phyloP scores from a whole-genome alignment of 2,888 invertebrate species.

The Oligia fasciuncula region DNA sequence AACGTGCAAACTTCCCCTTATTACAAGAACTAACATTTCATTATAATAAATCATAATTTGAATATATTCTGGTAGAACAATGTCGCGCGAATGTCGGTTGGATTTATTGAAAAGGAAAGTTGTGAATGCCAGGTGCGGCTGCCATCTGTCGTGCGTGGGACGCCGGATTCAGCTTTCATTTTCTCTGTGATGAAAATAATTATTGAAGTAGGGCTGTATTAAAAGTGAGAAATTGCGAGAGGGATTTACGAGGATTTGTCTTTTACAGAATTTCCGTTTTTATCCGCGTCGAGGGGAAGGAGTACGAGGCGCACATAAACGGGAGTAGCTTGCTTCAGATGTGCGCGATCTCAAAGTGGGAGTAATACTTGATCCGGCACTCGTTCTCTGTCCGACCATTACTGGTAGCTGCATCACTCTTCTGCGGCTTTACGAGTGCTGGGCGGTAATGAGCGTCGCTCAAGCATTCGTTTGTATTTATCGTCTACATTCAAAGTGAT shows the following conservation, averaged over 20 bases:
- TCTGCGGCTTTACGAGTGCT: conserved; percentile 68
- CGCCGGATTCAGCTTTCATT: conserved; percentile 72
- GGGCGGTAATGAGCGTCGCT: conserved; percentile 69
- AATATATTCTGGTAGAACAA: conserved; percentile 66
- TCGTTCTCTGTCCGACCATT: conserved; percentile 67
- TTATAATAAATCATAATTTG: conserved; percentile 69
- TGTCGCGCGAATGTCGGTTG: conserved; percentile 66
- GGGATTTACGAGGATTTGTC: conserved; percentile 64
- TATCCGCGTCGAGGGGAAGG: conserved; percentile 35
- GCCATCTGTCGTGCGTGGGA: conserved; percentile 74
- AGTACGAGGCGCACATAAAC: conserved; percentile 59
- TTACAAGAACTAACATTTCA: conserved; percentile 61
- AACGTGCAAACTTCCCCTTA: conserved; percentile 56
- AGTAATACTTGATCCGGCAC: conserved; percentile 71
- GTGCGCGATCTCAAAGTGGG: conserved; percentile 67
- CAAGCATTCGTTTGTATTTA: conserved; percentile 66
- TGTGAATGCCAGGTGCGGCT: conserved; percentile 76
- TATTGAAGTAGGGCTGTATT: conserved; percentile 70
- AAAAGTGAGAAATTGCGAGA: conserved; percentile 64
- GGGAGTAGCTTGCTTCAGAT: conserved; percentile 61
- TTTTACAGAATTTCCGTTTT: conserved; percentile 65
- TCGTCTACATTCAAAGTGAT: conserved; percentile 64
- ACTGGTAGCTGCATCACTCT: conserved; percentile 66
- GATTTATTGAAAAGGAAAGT: conserved; percentile 84
- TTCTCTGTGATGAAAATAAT: conserved; percentile 73